Evolutionary conservation across 2,113 vertebrate genomes (phyloP).

Genomic region (Plestiodon gilberti): DNA sequence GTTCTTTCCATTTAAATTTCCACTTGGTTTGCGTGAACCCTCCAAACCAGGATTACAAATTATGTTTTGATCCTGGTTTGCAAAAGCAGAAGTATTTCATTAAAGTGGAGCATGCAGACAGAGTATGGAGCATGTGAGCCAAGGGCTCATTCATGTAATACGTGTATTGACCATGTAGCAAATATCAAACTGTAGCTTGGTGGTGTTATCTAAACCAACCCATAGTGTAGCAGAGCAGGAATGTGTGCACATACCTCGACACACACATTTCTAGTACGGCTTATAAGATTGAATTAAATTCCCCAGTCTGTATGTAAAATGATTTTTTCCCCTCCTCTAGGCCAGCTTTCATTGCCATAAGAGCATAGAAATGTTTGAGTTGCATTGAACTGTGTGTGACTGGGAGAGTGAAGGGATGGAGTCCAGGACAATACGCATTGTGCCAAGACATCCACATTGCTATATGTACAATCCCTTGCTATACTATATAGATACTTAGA

Average conservation of each 20-base stretch:
- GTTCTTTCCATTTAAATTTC: too few species aligned
- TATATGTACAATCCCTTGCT: not conserved
- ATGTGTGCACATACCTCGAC: not conserved
- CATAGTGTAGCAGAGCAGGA: slow-evolving; percentile 23
- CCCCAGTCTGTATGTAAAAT: not conserved
- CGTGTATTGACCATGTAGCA: too few species aligned
- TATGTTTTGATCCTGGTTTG: not conserved
- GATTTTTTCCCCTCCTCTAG: not conserved
- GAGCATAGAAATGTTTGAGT: not conserved
- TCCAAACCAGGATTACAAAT: not conserved
- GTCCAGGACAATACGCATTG: not conserved
- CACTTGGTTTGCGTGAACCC: not conserved
- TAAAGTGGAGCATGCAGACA: not conserved
- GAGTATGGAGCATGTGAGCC: not conserved
- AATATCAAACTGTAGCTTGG: too few species aligned
- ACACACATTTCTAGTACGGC: not conserved
- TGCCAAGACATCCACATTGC: too few species aligned
- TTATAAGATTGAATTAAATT: not conserved
- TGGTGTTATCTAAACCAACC: not conserved
- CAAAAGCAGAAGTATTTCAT: not conserved
- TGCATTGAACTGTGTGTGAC: not conserved
- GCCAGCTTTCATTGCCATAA: not conserved
- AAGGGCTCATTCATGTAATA: not conserved
- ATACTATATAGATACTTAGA: too few species aligned
- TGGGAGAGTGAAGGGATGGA: not conserved